These are phyloP conservation scores for Enoplosus armatus DNA, from an alignment of 2,797 vertebrate genomes.

Conservation along the genomic window DNA sequence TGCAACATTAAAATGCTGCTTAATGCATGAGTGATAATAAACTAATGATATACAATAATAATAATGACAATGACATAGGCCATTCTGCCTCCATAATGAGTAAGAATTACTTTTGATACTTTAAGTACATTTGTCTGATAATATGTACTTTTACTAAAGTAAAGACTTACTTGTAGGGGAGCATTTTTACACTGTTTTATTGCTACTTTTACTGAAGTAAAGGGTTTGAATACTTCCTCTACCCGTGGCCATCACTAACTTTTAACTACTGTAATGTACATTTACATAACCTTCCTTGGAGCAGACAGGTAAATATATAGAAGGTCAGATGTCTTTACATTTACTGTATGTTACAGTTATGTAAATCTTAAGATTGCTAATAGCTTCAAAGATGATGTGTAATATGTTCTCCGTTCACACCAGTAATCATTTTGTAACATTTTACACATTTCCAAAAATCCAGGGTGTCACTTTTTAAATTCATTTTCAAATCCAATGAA, in stretches of 20 bases:
- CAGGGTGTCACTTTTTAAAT: conserved; percentile 26
- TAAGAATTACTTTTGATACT: not conserved
- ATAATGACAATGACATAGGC: not conserved
- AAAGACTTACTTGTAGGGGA: not conserved
- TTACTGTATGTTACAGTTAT: not conserved
- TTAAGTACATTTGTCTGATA: not conserved
- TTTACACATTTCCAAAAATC: conserved; percentile 27
- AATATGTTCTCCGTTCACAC: conserved; percentile 38
- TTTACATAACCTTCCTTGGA: not conserved
- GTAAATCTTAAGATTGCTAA: not conserved
- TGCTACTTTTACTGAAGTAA: not conserved
- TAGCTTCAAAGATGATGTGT: conserved; percentile 3
- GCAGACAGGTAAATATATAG: not conserved
- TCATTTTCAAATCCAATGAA: conserved; percentile 59
- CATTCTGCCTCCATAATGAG: not conserved
- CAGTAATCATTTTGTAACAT: conserved; percentile 35
- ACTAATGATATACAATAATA: not conserved
- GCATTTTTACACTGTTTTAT: not conserved
- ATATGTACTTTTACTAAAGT: not conserved
- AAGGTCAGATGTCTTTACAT: not conserved
- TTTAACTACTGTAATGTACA: not conserved
- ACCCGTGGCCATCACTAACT: not conserved
- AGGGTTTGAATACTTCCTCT: not conserved
- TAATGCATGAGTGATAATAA: not conserved
- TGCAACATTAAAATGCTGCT: conserved; percentile 6